Conservation (phyloP, 2,888 invertebrate species). For the Thelaira solivaga region DNA sequence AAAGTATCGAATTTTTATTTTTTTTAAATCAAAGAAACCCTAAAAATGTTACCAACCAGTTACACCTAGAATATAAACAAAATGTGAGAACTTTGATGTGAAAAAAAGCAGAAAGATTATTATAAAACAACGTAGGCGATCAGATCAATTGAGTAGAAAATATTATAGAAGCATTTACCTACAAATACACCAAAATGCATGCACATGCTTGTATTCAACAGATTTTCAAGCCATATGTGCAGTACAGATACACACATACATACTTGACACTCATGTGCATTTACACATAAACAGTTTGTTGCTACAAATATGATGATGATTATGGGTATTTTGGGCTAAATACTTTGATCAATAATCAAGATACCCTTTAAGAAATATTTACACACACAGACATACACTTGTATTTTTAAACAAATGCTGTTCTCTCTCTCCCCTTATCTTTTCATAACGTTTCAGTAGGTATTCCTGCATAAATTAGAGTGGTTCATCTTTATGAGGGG, state of each 20-base stretch:
- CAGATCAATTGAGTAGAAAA: constrained; percentile 55
- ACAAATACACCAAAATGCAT: too few relatives aligned
- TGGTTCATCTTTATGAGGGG: too few relatives aligned
- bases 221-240: constrained; percentile 18
- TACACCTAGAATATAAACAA: constrained; percentile 42
- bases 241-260: neutral
- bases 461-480: constrained; percentile 4
- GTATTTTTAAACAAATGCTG: constrained; percentile 17
- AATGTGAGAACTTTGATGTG: constrained; percentile 58
- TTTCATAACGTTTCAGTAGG: too few relatives aligned
- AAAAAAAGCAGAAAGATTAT: constrained; percentile 41
- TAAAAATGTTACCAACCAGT: constrained; percentile 50
- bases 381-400: too few relatives aligned
- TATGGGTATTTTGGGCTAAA: constrained; percentile 44
- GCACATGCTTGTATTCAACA: constrained; percentile 45
- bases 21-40: constrained; percentile 56
- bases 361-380: constrained; percentile 36
- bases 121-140: constrained; percentile 20
- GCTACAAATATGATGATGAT: neutral
- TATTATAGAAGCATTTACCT: constrained; percentile 1
- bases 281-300: neutral
- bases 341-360: constrained; percentile 46
- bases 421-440: constrained; percentile 37
- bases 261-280: neutral
- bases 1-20: constrained; percentile 9